Evolutionary conservation across 2,113 vertebrate genomes (phyloP), one percentile per base, ranked within the genome.

Genomic region (Delphinapterus leucas): DNA sequence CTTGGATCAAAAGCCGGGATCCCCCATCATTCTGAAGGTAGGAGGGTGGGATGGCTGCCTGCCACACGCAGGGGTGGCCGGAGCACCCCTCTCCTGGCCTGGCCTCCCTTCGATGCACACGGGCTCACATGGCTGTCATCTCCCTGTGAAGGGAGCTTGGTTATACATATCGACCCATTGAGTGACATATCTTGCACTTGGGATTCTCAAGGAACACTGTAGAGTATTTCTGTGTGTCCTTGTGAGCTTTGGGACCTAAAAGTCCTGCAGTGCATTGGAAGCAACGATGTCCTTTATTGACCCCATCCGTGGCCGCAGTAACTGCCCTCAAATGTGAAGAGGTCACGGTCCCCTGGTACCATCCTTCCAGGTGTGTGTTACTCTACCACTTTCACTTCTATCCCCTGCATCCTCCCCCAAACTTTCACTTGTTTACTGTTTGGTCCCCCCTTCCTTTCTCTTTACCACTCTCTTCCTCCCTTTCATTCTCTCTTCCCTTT

Each of bases 11-110:
- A 99, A 99, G 68, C 99, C 99, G 0, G 99, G 99, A 1, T 99
- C 99, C 0, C 99, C 99, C 96, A 99, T 99, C 98, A 99, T 99
- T 94, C 98, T 99, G 92, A 99, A 99, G 99, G 99, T 99, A 99
- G 33, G 83, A 36, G 28, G 2, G 23, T 5, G 8, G 53, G 9
- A 8, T 7, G 86, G 0, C 33, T 31, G 9, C 23, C 20, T 17
- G 15, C 44, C 38, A 20, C 0, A 1, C 7, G 1, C 6, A 0
- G 53, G 12, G 7, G 2, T 1, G 41, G n/a, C 1, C 15, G 26
- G 55, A 41, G 11, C 21, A 8, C 47, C 15, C 61, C 28, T 0
- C 33, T 68, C 38, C 26, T 1, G 47, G 41, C 71, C 28, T 25
- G 1, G 13, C 23, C 67, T 36, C 33, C 82, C 71, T 13, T 10